Evolutionary conservation across 2,888 invertebrate genomes (phyloP).

Genomic region (Sycophila texana): DNA sequence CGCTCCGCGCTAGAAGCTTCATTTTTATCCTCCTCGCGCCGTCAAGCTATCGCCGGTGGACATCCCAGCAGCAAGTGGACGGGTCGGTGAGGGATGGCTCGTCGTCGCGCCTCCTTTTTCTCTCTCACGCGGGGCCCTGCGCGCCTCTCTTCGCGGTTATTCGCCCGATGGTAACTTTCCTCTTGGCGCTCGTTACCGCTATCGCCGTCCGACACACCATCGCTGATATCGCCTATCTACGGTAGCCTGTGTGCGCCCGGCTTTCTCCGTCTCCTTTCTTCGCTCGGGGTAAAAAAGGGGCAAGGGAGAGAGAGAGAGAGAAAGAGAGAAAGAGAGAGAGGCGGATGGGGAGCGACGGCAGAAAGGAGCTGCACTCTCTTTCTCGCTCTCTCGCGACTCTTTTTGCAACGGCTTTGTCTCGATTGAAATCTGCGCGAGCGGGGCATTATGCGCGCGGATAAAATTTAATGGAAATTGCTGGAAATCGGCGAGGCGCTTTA

Average conservation of each 20-base stretch:
- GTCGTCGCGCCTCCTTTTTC: conserved; percentile 37
- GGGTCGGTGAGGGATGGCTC: conserved; percentile 43
- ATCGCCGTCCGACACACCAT: conserved; percentile 65
- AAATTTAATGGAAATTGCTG: conserved; percentile 50
- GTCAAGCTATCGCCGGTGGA: conserved; percentile 12
- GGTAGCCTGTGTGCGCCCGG: conserved; percentile 30
- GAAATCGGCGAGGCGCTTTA: conserved; percentile 26
- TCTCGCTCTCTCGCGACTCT: conserved; percentile 35
- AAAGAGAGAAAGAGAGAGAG: neutral
- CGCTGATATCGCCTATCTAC: conserved; percentile 62
- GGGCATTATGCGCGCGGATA: conserved; percentile 29
- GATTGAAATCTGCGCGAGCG: conserved; percentile 37
- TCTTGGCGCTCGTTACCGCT: conserved; percentile 66
- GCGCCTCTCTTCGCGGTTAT: conserved; percentile 63
- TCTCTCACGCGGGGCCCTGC: neutral
- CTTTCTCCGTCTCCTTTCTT: conserved; percentile 1
- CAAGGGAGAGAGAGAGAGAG: neutral
- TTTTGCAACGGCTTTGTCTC: conserved; percentile 15
- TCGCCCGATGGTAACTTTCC: conserved; percentile 69
- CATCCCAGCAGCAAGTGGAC: conserved; percentile 35
- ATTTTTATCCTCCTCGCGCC: neutral
- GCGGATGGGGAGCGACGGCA: neutral
- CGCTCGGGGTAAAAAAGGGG: neutral
- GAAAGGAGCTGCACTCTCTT: neutral
- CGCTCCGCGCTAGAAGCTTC: no score